Evolutionary conservation across 2,888 invertebrate genomes (phyloP).

Genomic region (Platypus cylindrus): DNA sequence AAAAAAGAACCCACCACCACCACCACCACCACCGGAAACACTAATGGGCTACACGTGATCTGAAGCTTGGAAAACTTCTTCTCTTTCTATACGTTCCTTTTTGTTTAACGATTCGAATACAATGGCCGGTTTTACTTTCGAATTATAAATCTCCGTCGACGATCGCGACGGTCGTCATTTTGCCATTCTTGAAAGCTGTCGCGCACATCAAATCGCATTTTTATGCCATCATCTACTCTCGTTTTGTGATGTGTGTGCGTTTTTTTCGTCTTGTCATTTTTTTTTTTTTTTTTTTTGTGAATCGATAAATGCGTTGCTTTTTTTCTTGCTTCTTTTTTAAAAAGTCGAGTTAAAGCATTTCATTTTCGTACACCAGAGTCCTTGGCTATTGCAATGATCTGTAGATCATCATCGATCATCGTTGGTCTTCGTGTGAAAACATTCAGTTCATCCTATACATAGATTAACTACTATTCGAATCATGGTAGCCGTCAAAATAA

Average conservation of each 20-base stretch:
- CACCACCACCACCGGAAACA: constrained; percentile 31
- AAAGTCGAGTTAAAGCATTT: too few species aligned
- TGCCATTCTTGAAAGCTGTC: constrained; percentile 16
- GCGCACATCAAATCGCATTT: constrained; percentile 15
- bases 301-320: constrained; percentile 1
- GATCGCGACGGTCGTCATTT: constrained; percentile 9
- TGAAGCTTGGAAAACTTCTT: constrained; percentile 29
- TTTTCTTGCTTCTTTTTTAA: constrained; percentile 5
- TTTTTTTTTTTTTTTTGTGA: too few species aligned
- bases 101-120: constrained; percentile 31
- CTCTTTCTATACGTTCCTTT: too few species aligned
- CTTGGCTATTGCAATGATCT: too few species aligned
- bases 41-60: constrained; percentile 37
- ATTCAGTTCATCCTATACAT: too few species aligned
- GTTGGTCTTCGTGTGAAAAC: too few species aligned
- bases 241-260: not conserved
- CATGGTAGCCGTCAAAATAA: too few species aligned
- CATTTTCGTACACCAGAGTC: too few species aligned
- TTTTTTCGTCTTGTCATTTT: not conserved
- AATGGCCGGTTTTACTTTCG: constrained; percentile 29
- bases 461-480: too few species aligned
- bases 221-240: constrained; percentile 12
- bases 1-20: constrained; percentile 5
- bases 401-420: too few species aligned
- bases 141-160: constrained; percentile 22